Evolutionary conservation across 2,888 invertebrate genomes (phyloP).

Genomic region (Ametastegia equiseti): DNA sequence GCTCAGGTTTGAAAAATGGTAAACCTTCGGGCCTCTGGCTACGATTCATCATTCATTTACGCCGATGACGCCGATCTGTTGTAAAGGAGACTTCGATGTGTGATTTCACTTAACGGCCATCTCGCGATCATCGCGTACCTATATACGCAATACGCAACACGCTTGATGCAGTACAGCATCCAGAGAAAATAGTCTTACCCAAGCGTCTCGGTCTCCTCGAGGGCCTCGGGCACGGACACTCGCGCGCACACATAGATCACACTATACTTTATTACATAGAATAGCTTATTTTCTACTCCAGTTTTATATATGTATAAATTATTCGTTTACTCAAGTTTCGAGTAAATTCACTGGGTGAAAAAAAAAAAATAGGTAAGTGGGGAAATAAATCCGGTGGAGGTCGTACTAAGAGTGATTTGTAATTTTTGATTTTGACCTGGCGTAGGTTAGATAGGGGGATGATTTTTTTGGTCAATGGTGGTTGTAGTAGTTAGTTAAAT

Average conservation of each 20-base stretch:
- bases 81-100: slow-evolving; percentile 36
- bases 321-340: background rate
- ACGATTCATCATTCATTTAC: slow-evolving; percentile 7
- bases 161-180: slow-evolving; percentile 31
- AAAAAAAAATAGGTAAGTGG: background rate
- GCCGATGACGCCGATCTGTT: slow-evolving; percentile 14
- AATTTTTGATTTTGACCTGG: background rate
- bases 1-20: background rate
- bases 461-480: background rate
- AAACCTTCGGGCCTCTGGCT: background rate
- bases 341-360: background rate
- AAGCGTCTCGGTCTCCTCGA: slow-evolving; percentile 47
- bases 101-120: slow-evolving; percentile 27
- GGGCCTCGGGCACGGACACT: slow-evolving; percentile 42
- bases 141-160: background rate
- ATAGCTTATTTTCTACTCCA: background rate
- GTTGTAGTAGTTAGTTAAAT: background rate
- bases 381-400: background rate
- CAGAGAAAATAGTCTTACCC: slow-evolving; percentile 47
- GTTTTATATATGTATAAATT: no score
- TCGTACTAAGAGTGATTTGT: background rate
- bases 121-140: slow-evolving; percentile 37
- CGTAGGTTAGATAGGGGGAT: background rate
- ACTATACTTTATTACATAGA: background rate
- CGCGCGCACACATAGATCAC: slow-evolving; percentile 37